Base-by-base conservation (phyloP, 2,797 vertebrate genomes). In the Atherinosoma microstoma region DNA sequence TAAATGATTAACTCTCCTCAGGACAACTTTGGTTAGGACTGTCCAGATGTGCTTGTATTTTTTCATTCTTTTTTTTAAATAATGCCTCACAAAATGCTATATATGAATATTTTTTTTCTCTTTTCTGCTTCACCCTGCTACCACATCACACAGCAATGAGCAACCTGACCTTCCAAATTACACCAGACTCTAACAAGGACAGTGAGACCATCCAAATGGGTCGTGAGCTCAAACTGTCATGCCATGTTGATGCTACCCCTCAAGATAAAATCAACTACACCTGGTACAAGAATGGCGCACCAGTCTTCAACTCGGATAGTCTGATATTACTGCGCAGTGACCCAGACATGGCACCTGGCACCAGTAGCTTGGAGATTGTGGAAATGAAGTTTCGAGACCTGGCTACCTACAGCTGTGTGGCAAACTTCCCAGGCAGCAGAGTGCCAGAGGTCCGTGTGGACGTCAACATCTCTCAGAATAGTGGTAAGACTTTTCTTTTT, bases 211-310 rank as follows among this genome's bases (percentile, higher is more conserved):
- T 99, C 89, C 97, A 99, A 85, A 95, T 99, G 93, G 96, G 96
- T 47, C 97, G 97, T 36, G 98, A 99, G 89, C 96, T 99, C 93
- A 99, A 99, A 91, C 94, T 99, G 27, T 99, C 98, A 0, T 99
- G 98, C 83, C 98, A 99, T 0, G 97, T 98, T 11, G 98, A 99
- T 20, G 98, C 98, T 10, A 96, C 96, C 29, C 98, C 98, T 1
- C 97, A 98, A 90, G 98, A 99, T 94, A 98, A 99, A 90, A 96
- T 99, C 85, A 95, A 96, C 90, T 99, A 99, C 84, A 97, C 95
- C 64, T 99, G 98, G 98, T 99, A 95, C 93, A 99, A 99, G 93
- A 99, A 99, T 0, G 95, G 95, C 3, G 95, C 89, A 15, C 92
- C 94, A 0, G 94, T 97, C 36, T 95, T 91, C 79, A 94, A 96